Evolutionary conservation across 2,888 invertebrate genomes (phyloP).

Genomic region (Polydrusus cervinus): DNA sequence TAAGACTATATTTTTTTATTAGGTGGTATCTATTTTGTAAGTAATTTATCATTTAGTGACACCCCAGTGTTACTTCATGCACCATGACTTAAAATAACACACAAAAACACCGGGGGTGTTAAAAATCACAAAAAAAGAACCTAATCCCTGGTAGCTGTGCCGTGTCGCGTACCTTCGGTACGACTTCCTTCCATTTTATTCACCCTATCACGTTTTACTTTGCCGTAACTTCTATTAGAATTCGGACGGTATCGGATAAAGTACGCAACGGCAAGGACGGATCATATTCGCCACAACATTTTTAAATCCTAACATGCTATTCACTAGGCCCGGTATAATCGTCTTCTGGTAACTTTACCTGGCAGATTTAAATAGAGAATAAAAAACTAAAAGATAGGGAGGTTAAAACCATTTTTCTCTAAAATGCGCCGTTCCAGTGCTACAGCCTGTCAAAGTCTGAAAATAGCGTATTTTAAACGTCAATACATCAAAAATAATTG

Average conservation of each 20-base stretch:
- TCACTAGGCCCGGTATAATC: too few relatives aligned
- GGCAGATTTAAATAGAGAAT: too few relatives aligned
- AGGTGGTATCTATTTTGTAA: too few relatives aligned
- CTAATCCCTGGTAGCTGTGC: slow-evolving; percentile 50
- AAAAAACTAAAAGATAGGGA: too few relatives aligned
- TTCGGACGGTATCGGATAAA: slow-evolving; percentile 21
- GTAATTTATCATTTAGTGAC: neutral
- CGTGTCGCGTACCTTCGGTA: slow-evolving; percentile 43
- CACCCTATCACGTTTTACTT: slow-evolving; percentile 44
- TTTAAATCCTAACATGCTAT: neutral
- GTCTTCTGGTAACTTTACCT: too few relatives aligned
- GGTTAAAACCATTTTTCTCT: too few relatives aligned
- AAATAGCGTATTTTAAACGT: too few relatives aligned
- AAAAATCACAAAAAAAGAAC: slow-evolving; percentile 42
- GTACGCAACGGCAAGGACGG: slow-evolving; percentile 15
- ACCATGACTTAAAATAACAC: slow-evolving; percentile 27
- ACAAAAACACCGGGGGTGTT: slow-evolving; percentile 44
- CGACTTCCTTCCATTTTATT: slow-evolving; percentile 51
- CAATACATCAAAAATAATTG: too few relatives aligned
- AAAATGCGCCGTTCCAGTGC: too few relatives aligned
- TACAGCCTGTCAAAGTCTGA: too few relatives aligned
- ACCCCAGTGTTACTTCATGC: neutral
- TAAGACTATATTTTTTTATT: too few relatives aligned
- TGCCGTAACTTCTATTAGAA: slow-evolving; percentile 12
- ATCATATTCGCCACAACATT: neutral